These are phyloP conservation scores for Myiozetetes cayanensis DNA, from an alignment of 2,113 vertebrate species.

Conservation along the genomic window DNA sequence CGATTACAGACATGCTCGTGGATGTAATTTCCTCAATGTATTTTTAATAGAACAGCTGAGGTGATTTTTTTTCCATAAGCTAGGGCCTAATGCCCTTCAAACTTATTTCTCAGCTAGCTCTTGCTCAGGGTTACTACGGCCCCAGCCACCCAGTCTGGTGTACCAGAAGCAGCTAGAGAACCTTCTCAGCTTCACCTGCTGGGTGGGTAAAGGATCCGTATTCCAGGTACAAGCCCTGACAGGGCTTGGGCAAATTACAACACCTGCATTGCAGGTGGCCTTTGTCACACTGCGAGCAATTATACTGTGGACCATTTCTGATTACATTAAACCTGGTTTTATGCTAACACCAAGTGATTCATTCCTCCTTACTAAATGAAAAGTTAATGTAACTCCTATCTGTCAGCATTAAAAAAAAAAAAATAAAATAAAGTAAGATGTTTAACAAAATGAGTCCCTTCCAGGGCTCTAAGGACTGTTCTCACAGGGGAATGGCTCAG, in stretches of 20 bases:
- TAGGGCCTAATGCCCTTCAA: slow-evolving; percentile 23
- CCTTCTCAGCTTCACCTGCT: background rate
- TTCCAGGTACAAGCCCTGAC: background rate
- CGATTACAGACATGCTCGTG: background rate
- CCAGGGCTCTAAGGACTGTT: background rate
- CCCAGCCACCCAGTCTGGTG: background rate
- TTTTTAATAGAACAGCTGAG: background rate
- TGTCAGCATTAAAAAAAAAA: slow-evolving; percentile 12
- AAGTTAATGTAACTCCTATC: background rate
- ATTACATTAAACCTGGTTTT: background rate
- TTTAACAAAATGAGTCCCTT: background rate
- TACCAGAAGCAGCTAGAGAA: background rate
- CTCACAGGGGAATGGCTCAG: background rate
- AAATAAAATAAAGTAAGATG: background rate
- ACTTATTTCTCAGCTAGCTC: background rate
- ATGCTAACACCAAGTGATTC: slow-evolving; percentile 42
- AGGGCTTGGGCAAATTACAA: background rate
- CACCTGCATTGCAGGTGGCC: background rate
- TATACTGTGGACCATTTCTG: background rate
- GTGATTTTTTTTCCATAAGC: slow-evolving; percentile 10
- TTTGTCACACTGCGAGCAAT: background rate
- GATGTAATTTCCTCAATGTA: slow-evolving; percentile 9
- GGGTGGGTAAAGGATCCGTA: fast-evolving
- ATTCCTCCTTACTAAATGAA: slow-evolving; percentile 34
- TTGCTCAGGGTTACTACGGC: background rate